Percentiles rank a stretch among this genome's conserved stretches.
These are phyloP conservation scores for Chitala chitala DNA, from an alignment of 2,113 vertebrate species.

Conservation along the genomic window DNA sequence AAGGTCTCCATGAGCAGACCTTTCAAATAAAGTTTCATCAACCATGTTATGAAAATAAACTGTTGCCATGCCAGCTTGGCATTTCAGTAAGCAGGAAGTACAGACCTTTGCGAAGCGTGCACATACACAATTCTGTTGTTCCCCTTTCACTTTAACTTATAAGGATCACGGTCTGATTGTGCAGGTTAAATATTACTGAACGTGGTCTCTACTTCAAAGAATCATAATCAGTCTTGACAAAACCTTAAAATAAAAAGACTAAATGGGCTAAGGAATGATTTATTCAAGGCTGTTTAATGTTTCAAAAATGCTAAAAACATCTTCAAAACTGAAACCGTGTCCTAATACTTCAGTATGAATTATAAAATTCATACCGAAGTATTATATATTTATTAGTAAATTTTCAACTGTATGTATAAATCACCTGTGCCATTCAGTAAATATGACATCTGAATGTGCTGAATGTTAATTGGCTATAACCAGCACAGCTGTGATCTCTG, in stretches of 20 bases:
- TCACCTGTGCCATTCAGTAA: neutral
- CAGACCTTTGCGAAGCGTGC: neutral
- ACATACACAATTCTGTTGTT: neutral
- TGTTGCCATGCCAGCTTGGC: neutral
- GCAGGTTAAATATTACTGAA: constrained; percentile 65
- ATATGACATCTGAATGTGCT: constrained; percentile 12
- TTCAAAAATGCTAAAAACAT: constrained; percentile 15
- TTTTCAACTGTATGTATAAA: too few relatives aligned
- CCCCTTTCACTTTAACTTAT: constrained; percentile 38
- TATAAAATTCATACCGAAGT: too few relatives aligned
- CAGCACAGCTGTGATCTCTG: constrained; percentile 4
- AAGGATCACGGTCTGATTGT: neutral
- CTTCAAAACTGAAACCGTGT: too few relatives aligned
- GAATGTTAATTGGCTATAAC: neutral
- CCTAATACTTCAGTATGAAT: too few relatives aligned
- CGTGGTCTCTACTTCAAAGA: constrained; percentile 43
- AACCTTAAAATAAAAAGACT: constrained; percentile 30
- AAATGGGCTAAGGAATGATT: constrained; percentile 59
- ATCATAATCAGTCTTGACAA: constrained; percentile 37
- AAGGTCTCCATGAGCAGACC: neutral
- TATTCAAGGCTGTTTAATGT: constrained; percentile 42
- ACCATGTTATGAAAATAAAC: neutral
- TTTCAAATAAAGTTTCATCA: neutral
- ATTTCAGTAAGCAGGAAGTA: constrained; percentile 20
- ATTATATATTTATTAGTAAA: too few relatives aligned